phyloP scores from a whole-genome alignment of 2,113 vertebrate genomes.

The Platycercus adscitus region DNA sequence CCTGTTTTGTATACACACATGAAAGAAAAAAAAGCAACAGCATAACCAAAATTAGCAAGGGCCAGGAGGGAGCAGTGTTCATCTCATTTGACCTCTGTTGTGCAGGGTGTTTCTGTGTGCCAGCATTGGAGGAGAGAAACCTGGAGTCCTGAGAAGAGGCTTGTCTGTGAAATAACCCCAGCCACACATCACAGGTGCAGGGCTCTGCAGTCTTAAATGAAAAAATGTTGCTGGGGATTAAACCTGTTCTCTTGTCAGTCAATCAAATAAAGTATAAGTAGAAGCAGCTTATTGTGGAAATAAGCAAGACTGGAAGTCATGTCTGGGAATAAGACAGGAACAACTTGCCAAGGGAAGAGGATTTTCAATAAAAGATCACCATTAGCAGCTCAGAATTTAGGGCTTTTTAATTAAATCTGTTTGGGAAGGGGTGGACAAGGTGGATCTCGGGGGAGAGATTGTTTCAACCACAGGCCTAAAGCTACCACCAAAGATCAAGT shows the following conservation, averaged over 20 bases:
- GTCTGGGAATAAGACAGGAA: neutral
- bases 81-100: neutral
- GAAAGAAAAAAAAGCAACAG: no score
- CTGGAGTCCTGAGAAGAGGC: neutral
- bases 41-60: neutral
- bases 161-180: neutral
- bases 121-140: neutral
- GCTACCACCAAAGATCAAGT: neutral
- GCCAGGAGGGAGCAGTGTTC: neutral
- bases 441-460: neutral
- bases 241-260: neutral
- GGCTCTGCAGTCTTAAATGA: neutral
- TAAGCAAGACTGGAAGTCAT: neutral
- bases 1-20: neutral
- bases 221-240: neutral
- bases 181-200: rapidly evolving
- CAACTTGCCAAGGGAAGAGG: neutral
- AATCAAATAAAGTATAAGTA: neutral
- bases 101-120: neutral
- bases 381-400: neutral
- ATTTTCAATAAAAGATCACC: neutral
- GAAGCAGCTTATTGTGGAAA: neutral
- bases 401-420: neutral
- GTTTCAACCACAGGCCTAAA: neutral
- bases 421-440: neutral